Conservation (phyloP, 2,888 invertebrate genomes). For the Cerastis rubricosa region DNA sequence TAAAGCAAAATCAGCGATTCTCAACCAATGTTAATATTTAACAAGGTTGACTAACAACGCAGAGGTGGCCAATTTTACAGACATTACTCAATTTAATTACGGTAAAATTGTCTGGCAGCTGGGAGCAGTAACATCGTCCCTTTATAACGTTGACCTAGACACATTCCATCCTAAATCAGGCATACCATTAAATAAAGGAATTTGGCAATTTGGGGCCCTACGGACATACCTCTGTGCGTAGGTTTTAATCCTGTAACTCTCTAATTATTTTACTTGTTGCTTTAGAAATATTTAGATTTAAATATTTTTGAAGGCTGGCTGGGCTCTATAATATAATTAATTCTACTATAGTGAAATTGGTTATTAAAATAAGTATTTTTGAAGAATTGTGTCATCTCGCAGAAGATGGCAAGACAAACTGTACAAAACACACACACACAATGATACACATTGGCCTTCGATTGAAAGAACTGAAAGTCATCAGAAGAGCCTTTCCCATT, state of each 20-base stretch:
- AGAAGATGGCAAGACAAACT: not conserved
- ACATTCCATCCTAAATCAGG: constrained; percentile 60
- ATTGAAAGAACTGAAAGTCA: not conserved
- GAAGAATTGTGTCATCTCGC: not conserved
- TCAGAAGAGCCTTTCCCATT: not conserved
- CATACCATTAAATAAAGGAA: constrained; percentile 60
- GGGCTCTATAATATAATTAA: not conserved
- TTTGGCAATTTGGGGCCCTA: constrained; percentile 48
- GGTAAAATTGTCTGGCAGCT: constrained; percentile 35
- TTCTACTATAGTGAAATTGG: not conserved
- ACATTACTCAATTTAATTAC: constrained; percentile 57
- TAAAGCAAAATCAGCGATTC: not conserved
- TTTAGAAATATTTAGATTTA: too few relatives aligned
- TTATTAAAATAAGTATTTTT: not conserved
- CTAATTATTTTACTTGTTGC: constrained; percentile 10
- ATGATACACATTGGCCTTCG: not conserved
- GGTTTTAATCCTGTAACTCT: not conserved
- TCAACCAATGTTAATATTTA: constrained; percentile 24
- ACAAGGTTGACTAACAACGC: constrained; percentile 5
- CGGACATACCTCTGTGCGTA: constrained; percentile 8
- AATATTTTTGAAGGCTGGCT: not conserved
- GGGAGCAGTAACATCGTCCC: constrained; percentile 19
- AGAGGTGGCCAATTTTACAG: constrained; percentile 33
- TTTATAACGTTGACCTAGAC: constrained; percentile 42
- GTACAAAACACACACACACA: not conserved